Conservation (phyloP, 2,797 vertebrate species). For the Rhadinocentrus ornatus region DNA sequence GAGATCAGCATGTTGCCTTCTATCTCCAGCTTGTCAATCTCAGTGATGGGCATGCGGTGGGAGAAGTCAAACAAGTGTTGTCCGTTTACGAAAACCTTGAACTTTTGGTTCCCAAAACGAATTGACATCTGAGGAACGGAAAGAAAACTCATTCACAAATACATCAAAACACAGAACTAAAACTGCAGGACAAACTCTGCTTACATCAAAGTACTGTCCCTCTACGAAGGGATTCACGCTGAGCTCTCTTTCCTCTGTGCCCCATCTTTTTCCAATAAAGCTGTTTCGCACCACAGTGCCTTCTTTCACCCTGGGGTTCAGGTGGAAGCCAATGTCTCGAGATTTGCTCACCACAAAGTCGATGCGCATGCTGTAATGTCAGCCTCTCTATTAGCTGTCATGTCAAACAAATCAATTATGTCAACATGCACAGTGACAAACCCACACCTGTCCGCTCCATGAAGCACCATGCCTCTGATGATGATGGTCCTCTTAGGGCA, state of each 20-base stretch:
- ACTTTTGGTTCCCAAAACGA: constrained; percentile 83
- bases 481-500: constrained; percentile 82
- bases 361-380: constrained; percentile 75
- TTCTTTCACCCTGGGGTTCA: constrained; percentile 79
- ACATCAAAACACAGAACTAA: neutral
- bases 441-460: constrained; percentile 62
- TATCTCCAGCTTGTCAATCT: constrained; percentile 82
- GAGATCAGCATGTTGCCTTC: constrained; percentile 84
- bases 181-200: constrained; percentile 11
- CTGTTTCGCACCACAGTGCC: constrained; percentile 83
- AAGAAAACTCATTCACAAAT: neutral
- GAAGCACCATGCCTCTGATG: constrained; percentile 82
- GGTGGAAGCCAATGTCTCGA: constrained; percentile 81
- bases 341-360: constrained; percentile 80
- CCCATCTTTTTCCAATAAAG: constrained; percentile 81
- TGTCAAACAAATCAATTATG: neutral
- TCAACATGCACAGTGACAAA: neutral
- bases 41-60: constrained; percentile 80
- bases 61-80: constrained; percentile 84
- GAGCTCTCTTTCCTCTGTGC: constrained; percentile 81
- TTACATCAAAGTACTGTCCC: constrained; percentile 89
- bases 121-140: constrained; percentile 82
- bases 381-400: neutral
- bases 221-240: constrained; percentile 81
- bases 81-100: constrained; percentile 86